phyloP scores from a whole-genome alignment of 2,797 vertebrate genomes.

The Melanotaenia boesemani region DNA sequence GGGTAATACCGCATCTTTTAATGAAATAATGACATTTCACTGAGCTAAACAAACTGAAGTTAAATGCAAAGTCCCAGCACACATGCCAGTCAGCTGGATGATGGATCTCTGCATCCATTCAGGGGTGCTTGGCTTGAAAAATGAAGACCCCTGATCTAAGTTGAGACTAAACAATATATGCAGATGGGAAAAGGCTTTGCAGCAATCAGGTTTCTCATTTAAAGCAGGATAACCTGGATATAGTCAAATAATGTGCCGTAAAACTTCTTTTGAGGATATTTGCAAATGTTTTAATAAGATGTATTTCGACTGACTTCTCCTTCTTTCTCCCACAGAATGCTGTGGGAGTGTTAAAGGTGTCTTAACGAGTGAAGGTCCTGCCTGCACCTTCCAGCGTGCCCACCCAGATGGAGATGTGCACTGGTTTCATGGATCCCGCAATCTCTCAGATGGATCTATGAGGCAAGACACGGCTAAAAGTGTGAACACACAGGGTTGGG shows the following conservation, averaged over 20 bases:
- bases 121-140: too few species aligned
- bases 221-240: too few species aligned
- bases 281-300: background rate
- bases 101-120: too few species aligned
- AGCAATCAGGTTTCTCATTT: too few species aligned
- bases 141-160: too few species aligned
- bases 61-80: too few species aligned
- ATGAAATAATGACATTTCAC: too few species aligned
- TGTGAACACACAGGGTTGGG: slow-evolving; percentile 35
- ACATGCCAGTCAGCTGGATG: too few species aligned
- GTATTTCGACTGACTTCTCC: slow-evolving; percentile 13
- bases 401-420: slow-evolving; percentile 68
- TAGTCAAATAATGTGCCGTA: too few species aligned
- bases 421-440: slow-evolving; percentile 60
- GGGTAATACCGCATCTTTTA: too few species aligned
- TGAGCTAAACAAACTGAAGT: too few species aligned
- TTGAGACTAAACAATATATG: background rate
- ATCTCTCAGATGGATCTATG: slow-evolving; percentile 20
- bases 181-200: too few species aligned
- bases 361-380: fast-evolving
- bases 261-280: background rate
- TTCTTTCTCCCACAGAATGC: slow-evolving; percentile 66
- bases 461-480: slow-evolving; percentile 4
- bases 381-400: slow-evolving; percentile 68
- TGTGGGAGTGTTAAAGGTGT: background rate